These are phyloP conservation scores for Hiodon alosoides DNA, from an alignment of 2,113 vertebrate genomes.

Conservation along the genomic window DNA sequence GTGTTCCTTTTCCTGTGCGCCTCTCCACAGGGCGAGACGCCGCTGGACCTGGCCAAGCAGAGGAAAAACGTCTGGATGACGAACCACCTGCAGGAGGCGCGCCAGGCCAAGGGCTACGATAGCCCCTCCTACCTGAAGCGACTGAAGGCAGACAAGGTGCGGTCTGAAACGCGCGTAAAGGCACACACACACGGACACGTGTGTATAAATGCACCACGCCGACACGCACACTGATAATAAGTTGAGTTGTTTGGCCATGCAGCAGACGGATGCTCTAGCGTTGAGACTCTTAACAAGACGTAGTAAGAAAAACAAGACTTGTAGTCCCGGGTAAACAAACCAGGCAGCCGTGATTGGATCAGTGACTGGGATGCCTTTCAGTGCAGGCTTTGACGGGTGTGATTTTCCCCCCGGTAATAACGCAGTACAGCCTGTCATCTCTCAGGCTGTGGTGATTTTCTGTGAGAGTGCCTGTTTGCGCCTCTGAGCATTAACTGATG, in stretches of 20 bases:
- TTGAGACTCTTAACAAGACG: too few relatives aligned
- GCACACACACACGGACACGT: neutral
- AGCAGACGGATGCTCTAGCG: too few relatives aligned
- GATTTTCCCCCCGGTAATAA: too few relatives aligned
- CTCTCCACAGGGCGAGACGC: constrained; percentile 80
- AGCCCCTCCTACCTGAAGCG: constrained; percentile 94
- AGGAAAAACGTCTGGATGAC: constrained; percentile 99
- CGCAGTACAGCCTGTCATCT: neutral
- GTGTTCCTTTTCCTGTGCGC: neutral
- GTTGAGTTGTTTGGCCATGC: too few relatives aligned
- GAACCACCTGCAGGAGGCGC: constrained; percentile 93
- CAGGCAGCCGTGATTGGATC: too few relatives aligned
- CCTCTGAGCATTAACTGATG: neutral
- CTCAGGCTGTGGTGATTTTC: neutral
- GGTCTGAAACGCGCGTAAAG: neutral
- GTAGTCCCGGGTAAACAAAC: too few relatives aligned
- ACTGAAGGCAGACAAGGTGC: constrained; percentile 95
- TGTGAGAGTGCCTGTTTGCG: neutral
- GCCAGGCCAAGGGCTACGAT: constrained; percentile 96
- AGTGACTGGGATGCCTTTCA: too few relatives aligned
- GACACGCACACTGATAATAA: neutral
- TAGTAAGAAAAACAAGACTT: too few relatives aligned
- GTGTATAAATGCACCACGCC: neutral
- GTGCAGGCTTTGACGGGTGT: too few relatives aligned
- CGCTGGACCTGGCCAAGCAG: constrained; percentile 94